Evolutionary conservation across 2,888 invertebrate species (phyloP), one percentile per base, ranked within the genome.

Genomic region (Strigamia maritima): DNA sequence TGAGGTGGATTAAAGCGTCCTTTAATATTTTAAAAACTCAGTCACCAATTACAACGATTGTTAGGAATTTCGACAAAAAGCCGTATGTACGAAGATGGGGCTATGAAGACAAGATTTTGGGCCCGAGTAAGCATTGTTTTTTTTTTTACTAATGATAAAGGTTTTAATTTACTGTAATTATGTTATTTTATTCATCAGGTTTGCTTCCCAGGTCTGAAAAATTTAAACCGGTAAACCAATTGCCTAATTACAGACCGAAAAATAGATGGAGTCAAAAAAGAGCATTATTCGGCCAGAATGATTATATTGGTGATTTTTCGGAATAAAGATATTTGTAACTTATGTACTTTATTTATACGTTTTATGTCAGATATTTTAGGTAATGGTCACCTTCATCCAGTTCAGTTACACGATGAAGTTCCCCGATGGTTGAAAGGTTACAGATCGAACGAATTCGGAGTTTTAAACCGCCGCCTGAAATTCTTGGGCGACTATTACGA

Each of bases 221-320:
- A 65, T 54, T 35, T 8, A 14, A n/a, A 26, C n/a, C n/a, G 16
- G n/a, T 79, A 19, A 6, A 26, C 54, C 90, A 91, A 0, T 89
- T 93, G 84, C 93, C 93, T 0, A 87, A 89, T 49, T 90, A 85
- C 83, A 89, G 90, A 79, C 94, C 94, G 2, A 89, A 87, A 82
- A 90, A 95, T 86, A 84, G 86, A 0, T 98, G 97, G 97, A 84
- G 88, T 0, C 89, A 91, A 82, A 92, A 91, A 83, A 90, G 90
- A 84, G 95, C 96, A 1, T 85, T 95, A 0, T 95, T 94, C 87
- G 98, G 98, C 0, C 97, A 97, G 86, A 98, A 98, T 87, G 97
- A 98, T 86, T 98, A 97, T 84, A 96, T 98, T 82, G 97, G 87
- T 87, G 24, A 2, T 75, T 75, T 4, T 10, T 60, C 4, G n/a